These are phyloP conservation scores for Phallusia fumigata DNA, from an alignment of 23 tunicate genomes.

Conservation along the genomic window DNA sequence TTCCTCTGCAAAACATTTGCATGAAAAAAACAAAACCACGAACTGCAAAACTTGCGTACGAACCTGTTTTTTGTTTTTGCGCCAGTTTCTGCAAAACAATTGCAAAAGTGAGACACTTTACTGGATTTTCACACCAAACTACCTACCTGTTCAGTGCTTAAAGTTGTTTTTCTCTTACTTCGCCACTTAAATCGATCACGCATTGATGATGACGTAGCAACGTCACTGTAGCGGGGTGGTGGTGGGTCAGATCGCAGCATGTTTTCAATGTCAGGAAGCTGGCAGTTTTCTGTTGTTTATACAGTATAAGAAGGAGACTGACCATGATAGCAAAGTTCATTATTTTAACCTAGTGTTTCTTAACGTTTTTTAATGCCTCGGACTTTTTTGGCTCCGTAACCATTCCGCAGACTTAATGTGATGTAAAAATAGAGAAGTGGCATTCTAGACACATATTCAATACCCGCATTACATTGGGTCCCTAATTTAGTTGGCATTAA, in stretches of 20 bases:
- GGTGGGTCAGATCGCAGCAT: slow-evolving; percentile 82
- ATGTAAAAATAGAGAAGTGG: too few relatives aligned
- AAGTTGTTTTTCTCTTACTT: slow-evolving; percentile 17
- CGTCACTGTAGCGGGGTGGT: slow-evolving; percentile 87
- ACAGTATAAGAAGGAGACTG: too few relatives aligned
- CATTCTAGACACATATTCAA: too few relatives aligned
- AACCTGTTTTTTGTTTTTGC: neutral
- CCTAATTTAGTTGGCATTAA: too few relatives aligned
- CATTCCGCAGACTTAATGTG: too few relatives aligned
- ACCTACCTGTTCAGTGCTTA: neutral
- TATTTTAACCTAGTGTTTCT: too few relatives aligned
- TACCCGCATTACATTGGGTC: too few relatives aligned
- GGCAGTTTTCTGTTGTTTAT: slow-evolving; percentile 23
- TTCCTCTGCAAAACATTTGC: neutral
- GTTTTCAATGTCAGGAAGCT: slow-evolving; percentile 75
- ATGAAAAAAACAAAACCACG: neutral
- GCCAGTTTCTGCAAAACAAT: neutral
- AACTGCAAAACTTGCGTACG: neutral
- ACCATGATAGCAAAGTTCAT: too few relatives aligned
- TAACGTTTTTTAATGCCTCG: too few relatives aligned
- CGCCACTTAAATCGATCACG: slow-evolving; percentile 39
- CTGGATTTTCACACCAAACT: too few relatives aligned
- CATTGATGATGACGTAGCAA: slow-evolving; percentile 53
- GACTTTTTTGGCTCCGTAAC: too few relatives aligned
- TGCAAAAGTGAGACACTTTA: too few relatives aligned